phyloP scores from a whole-genome alignment of 2,888 invertebrate species.

The Zygaena filipendulae region DNA sequence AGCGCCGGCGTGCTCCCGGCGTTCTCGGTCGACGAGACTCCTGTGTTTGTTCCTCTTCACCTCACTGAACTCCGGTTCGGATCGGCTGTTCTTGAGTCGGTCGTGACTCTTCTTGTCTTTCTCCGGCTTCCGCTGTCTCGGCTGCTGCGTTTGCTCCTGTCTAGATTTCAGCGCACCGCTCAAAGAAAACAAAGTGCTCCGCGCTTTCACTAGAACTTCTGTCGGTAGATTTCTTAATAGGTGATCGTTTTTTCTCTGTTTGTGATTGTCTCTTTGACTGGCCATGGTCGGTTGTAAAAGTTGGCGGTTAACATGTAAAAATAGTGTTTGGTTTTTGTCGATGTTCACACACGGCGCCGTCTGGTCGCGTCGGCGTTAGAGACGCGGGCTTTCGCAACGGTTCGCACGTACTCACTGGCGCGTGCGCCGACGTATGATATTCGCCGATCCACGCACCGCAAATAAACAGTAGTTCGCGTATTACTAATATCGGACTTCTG shows the following conservation, averaged over 20 bases:
- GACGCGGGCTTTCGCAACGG: constrained; percentile 36
- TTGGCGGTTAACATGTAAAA: no score
- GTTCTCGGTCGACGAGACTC: constrained; percentile 37
- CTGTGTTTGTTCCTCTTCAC: constrained; percentile 38
- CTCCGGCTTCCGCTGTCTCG: constrained; percentile 47
- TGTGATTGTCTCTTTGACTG: no score
- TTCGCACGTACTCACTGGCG: constrained; percentile 48
- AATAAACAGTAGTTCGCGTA: constrained; percentile 50
- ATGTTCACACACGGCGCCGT: no score
- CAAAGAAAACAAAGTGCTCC: constrained; percentile 52
- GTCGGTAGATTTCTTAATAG: constrained; percentile 51
- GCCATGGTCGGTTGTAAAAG: background rate
- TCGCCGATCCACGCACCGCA: constrained; percentile 47
- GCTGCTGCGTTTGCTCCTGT: constrained; percentile 31
- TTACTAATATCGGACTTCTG: no score
- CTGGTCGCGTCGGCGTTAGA: no score
- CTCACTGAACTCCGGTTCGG: constrained; percentile 52
- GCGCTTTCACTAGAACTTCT: constrained; percentile 54
- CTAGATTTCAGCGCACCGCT: constrained; percentile 57
- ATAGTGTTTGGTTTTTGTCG: no score
- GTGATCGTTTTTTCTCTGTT: constrained; percentile 50
- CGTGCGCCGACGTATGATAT: constrained; percentile 39
- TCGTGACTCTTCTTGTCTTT: constrained; percentile 55
- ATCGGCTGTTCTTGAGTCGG: constrained; percentile 41
- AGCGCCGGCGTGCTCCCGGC: constrained; percentile 25